These are phyloP conservation scores for Anhinga rufa DNA, from an alignment of 2,113 vertebrate genomes.

Conservation along the genomic window DNA sequence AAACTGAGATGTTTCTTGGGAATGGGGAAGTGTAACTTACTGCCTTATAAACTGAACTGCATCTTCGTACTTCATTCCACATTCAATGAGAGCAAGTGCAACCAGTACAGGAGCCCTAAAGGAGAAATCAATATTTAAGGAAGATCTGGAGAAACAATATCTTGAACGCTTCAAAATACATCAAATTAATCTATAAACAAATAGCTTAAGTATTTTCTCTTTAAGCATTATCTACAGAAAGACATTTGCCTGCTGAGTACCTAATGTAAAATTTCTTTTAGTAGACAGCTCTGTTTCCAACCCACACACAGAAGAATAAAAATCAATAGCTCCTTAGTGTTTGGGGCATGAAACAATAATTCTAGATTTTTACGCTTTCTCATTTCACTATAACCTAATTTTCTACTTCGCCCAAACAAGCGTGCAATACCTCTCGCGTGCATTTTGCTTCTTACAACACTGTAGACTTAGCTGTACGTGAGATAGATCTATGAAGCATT, in stretches of 20 bases:
- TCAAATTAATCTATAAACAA: neutral
- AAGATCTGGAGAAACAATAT: neutral
- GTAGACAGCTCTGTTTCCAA: neutral
- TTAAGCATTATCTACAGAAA: neutral
- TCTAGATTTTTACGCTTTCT: neutral
- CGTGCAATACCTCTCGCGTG: no score
- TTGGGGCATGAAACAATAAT: neutral
- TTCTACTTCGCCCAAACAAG: neutral
- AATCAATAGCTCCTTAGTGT: neutral
- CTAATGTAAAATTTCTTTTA: neutral
- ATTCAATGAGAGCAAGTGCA: slow-evolving; percentile 95
- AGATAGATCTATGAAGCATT: neutral
- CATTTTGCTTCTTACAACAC: neutral
- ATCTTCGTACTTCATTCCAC: slow-evolving; percentile 98
- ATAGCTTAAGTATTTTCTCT: neutral
- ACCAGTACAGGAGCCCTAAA: slow-evolving; percentile 95
- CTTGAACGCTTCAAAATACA: neutral
- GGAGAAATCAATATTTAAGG: slow-evolving; percentile 10
- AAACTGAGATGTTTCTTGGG: neutral
- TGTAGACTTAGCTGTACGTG: neutral
- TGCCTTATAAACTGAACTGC: slow-evolving; percentile 99
- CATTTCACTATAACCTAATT: neutral
- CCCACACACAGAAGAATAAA: neutral
- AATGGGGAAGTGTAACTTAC: slow-evolving; percentile 76
- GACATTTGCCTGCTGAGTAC: neutral